Conservation (phyloP, 2,797 vertebrate genomes). For the Psittacula derbiana region DNA sequence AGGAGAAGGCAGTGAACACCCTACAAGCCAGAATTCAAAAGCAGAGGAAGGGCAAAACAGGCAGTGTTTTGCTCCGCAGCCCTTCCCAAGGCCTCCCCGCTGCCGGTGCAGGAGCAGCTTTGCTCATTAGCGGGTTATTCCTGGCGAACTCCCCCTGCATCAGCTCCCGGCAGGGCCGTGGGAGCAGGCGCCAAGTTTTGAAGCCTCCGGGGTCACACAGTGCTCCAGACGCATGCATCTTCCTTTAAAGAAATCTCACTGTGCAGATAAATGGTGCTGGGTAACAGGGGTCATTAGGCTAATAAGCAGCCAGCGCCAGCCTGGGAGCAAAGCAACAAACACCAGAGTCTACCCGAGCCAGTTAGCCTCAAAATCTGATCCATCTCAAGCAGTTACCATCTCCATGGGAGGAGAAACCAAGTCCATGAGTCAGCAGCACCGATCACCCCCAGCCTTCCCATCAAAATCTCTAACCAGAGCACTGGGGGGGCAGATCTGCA, state of each 20-base stretch:
- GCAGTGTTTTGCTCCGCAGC: neutral
- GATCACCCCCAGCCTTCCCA: neutral
- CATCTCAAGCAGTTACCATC: neutral
- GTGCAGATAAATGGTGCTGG: slow-evolving; percentile 35
- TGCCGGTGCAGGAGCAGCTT: slow-evolving; percentile 9
- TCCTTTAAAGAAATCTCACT: slow-evolving; percentile 14
- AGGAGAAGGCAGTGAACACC: neutral
- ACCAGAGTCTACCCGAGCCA: neutral
- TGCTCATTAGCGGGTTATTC: slow-evolving; percentile 40
- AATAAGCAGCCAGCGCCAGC: slow-evolving; percentile 30
- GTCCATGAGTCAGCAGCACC: neutral
- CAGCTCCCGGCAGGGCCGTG: neutral
- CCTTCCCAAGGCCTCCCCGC: neutral
- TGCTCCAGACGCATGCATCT: neutral
- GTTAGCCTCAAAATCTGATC: slow-evolving; percentile 2
- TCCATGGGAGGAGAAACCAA: neutral
- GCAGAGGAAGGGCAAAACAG: neutral
- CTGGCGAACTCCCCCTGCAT: slow-evolving; percentile 29
- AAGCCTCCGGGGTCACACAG: neutral
- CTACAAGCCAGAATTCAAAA: neutral
- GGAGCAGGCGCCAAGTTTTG: neutral
- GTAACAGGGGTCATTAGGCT: slow-evolving; percentile 39
- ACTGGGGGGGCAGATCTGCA: fast-evolving
- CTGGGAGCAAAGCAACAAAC: slow-evolving; percentile 49
- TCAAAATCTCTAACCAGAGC: neutral